A percentile compares a stretch with the other conserved stretches of the same genome.
Evolutionary conservation across 2,797 vertebrate genomes (phyloP).

Genomic region (Eulemur albifrons): DNA sequence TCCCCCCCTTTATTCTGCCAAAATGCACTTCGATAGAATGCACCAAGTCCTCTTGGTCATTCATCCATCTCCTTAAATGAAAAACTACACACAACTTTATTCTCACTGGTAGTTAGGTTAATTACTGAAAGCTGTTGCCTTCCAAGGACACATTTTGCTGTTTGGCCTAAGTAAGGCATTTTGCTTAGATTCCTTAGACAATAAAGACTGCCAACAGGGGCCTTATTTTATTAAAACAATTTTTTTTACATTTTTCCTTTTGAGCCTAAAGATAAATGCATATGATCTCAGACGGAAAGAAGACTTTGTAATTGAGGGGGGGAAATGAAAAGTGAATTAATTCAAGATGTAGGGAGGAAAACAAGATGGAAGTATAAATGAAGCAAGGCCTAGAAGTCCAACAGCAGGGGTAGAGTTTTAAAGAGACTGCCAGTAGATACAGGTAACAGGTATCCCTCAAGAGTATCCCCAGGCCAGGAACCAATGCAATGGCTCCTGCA

Average conservation of each 20-base stretch:
- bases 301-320: not conserved
- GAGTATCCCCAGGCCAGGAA: not conserved
- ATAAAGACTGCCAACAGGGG: not conserved
- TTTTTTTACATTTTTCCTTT: not conserved
- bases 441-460: not conserved
- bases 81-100: not conserved
- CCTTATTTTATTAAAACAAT: not conserved
- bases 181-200: conserved; percentile 22
- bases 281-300: conserved; percentile 38
- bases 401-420: not conserved
- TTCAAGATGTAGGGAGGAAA: not conserved
- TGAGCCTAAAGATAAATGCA: conserved; percentile 26
- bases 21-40: conserved; percentile 36
- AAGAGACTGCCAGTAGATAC: not conserved
- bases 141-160: conserved; percentile 10
- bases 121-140: not conserved
- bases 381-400: not conserved
- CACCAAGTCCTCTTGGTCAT: not conserved
- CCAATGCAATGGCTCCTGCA: not conserved
- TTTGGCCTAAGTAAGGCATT: not conserved
- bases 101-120: not conserved
- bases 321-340: not conserved
- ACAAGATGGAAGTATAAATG: not conserved
- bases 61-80: not conserved
- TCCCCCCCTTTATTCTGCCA: not conserved